Evolutionary conservation across 2,888 invertebrate genomes (phyloP).

Genomic region (Encarsia formosa): DNA sequence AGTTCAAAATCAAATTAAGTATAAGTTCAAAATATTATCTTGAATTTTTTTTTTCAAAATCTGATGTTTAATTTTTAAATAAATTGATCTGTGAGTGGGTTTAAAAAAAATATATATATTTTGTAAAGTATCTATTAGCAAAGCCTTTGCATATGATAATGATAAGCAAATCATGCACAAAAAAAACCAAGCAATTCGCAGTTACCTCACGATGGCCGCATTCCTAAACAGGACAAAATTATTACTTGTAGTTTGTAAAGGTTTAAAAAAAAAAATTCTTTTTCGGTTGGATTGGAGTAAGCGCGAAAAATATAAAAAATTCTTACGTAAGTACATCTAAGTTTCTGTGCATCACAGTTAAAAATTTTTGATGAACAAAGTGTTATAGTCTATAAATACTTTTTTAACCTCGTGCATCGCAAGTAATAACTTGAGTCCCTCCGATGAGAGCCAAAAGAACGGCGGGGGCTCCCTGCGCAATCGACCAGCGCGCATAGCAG

Average conservation of each 20-base stretch:
- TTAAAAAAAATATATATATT: conserved; percentile 5
- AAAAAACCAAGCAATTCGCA: conserved; percentile 38
- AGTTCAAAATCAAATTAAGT: too few relatives aligned
- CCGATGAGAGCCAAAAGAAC: too few relatives aligned
- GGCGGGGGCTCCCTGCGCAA: too few relatives aligned
- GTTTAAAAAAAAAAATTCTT: conserved; percentile 22
- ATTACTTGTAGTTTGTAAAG: conserved; percentile 32
- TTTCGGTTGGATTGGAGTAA: conserved; percentile 10
- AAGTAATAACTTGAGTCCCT: too few relatives aligned
- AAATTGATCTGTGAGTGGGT: too few relatives aligned
- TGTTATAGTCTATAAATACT: not conserved
- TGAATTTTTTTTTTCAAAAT: too few relatives aligned
- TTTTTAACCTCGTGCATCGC: too few relatives aligned
- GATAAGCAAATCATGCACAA: conserved; percentile 38
- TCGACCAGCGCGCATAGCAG: too few relatives aligned
- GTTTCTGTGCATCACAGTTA: conserved; percentile 9
- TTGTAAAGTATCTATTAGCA: conserved; percentile 17
- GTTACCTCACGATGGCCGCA: conserved; percentile 56
- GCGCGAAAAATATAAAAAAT: conserved; percentile 9
- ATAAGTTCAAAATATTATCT: too few relatives aligned
- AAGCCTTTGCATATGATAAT: conserved; percentile 25
- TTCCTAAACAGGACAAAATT: conserved; percentile 53
- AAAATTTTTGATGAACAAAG: conserved; percentile 10
- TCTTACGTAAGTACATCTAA: conserved; percentile 14
- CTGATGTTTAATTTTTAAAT: too few relatives aligned